Evolutionary conservation across 2,888 invertebrate genomes (phyloP).

Genomic region (Ceriagrion tenellum): DNA sequence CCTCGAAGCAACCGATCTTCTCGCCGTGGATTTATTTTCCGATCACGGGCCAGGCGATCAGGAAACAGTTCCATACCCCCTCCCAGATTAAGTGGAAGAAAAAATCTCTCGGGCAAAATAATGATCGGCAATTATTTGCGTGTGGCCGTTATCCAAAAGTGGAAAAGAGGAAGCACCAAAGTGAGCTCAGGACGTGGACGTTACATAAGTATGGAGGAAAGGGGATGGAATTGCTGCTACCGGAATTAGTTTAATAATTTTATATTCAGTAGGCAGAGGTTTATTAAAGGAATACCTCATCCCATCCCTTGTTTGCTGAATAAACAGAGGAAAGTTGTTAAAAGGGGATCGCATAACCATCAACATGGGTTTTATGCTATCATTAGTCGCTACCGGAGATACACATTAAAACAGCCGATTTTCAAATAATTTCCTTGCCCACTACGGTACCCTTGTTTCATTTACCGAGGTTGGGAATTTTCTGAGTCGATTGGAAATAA

Average conservation of each 20-base stretch:
- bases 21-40: neutral
- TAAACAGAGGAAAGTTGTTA: constrained; percentile 61
- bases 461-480: constrained; percentile 46
- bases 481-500: constrained; percentile 42
- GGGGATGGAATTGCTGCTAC: constrained; percentile 13
- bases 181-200: constrained; percentile 7
- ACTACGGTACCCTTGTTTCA: constrained; percentile 3
- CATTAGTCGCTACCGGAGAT: constrained; percentile 66
- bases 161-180: neutral
- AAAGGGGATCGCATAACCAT: constrained; percentile 41
- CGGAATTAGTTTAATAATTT: constrained; percentile 32
- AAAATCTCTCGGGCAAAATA: constrained; percentile 20
- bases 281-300: neutral
- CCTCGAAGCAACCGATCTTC: constrained; percentile 31
- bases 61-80: neutral
- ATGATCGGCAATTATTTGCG: constrained; percentile 59
- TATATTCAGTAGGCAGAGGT: neutral
- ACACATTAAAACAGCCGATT: constrained; percentile 57
- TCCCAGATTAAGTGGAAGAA: neutral
- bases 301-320: neutral
- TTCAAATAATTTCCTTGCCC: constrained; percentile 29
- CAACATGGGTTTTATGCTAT: constrained; percentile 61
- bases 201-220: constrained; percentile 39
- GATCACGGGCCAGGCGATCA: constrained; percentile 16
- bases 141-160: constrained; percentile 51